Evolutionary conservation across 1,140 invertebrate genomes (phyloP).

Genomic region (Sweltsa coloradensis): DNA sequence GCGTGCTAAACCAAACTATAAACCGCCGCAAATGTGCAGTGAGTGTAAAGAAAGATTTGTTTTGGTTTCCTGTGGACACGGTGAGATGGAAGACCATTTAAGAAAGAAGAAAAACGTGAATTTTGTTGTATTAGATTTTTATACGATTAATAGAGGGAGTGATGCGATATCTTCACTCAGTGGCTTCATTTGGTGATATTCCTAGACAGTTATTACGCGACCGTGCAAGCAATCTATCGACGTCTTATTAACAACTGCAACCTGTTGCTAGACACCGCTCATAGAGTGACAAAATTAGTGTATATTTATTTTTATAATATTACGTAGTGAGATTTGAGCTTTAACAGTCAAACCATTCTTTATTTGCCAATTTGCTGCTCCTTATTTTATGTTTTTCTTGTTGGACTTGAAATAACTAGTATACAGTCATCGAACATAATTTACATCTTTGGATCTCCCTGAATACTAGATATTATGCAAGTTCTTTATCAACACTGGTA

Average conservation of each 20-base stretch:
- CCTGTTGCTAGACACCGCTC: neutral
- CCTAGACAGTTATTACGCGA: constrained; percentile 1
- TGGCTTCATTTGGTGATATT: constrained; percentile 1
- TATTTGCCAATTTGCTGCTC: neutral
- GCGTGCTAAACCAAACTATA: neutral
- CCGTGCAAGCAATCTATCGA: neutral
- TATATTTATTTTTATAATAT: constrained; percentile 11
- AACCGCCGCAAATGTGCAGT: neutral
- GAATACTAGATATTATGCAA: neutral
- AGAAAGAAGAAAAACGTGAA: too few species aligned
- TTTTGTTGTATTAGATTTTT: too few species aligned
- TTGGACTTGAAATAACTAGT: neutral
- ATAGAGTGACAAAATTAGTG: neutral
- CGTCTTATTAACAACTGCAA: neutral
- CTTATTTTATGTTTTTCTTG: neutral
- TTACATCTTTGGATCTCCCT: constrained; percentile 5
- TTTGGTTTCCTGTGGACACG: neutral
- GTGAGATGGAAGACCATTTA: neutral
- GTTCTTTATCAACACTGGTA: neutral
- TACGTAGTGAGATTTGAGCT: neutral
- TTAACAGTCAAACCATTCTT: neutral
- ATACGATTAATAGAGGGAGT: constrained; percentile 12
- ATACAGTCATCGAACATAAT: neutral
- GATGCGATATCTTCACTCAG: constrained; percentile 3
- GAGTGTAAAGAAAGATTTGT: neutral